phyloP scores from a whole-genome alignment of 2,888 invertebrate genomes.

The Lasiommata megera region DNA sequence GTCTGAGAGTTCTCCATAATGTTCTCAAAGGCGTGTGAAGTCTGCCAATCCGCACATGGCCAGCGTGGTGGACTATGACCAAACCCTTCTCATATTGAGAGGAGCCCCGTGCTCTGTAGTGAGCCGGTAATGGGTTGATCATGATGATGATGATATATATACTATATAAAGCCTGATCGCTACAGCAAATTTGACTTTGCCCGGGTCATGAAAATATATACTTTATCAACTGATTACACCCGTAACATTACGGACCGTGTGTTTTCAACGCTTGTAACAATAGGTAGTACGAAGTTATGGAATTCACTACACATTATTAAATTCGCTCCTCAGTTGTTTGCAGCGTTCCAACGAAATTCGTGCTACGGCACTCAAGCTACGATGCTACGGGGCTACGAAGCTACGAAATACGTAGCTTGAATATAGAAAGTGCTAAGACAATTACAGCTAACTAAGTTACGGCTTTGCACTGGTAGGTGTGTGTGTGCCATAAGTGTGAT shows the following conservation, averaged over 20 bases:
- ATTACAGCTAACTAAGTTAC: constrained; percentile 27
- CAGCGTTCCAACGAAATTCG: constrained; percentile 24
- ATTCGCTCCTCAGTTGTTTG: constrained; percentile 28
- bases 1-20: too few species aligned
- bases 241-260: background rate
- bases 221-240: background rate
- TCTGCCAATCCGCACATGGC: too few species aligned
- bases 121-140: too few species aligned
- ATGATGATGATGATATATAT: too few species aligned
- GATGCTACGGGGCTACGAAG: constrained; percentile 20
- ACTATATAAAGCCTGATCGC: too few species aligned
- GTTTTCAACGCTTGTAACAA: constrained; percentile 1
- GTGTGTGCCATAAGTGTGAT: constrained; percentile 2
- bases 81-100: too few species aligned
- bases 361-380: constrained; percentile 13
- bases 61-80: too few species aligned
- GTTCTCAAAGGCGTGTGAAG: too few species aligned
- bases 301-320: constrained; percentile 31
- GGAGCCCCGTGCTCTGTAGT: too few species aligned
- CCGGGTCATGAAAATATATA: background rate
- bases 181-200: background rate
- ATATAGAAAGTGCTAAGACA: constrained; percentile 29
- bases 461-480: constrained; percentile 16
- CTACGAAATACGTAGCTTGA: constrained; percentile 29
- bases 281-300: constrained; percentile 23